Conservation (phyloP, 2,888 invertebrate species). For the Argyresthia albistria region DNA sequence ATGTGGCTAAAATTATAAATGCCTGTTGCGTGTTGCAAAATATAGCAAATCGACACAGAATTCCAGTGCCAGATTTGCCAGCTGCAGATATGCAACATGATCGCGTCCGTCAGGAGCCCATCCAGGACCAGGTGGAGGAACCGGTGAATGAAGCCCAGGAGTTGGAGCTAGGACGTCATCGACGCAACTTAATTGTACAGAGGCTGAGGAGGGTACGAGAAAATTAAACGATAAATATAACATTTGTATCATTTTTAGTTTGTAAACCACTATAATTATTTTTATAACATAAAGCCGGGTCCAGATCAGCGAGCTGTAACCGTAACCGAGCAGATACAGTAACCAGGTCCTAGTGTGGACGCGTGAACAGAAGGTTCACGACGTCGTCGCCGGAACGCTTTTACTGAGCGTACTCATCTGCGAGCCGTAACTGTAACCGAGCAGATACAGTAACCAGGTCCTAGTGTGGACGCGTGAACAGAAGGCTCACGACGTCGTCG, state of each 20-base stretch:
- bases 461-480: conserved; percentile 11
- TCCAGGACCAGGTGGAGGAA: not conserved
- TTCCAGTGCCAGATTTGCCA: not conserved
- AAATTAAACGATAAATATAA: not conserved
- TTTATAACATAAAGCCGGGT: too few relatives aligned
- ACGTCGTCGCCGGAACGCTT: conserved; percentile 1
- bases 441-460: conserved; percentile 13
- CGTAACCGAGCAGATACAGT: conserved; percentile 13
- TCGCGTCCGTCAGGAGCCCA: not conserved
- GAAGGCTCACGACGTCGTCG: conserved; percentile 10
- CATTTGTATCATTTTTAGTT: too few relatives aligned
- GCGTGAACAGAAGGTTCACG: conserved; percentile 8
- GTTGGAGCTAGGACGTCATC: not conserved
- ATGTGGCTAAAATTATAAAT: not conserved
- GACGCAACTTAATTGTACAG: not conserved
- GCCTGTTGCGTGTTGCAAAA: not conserved
- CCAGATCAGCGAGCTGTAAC: conserved; percentile 12
- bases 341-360: conserved; percentile 13
- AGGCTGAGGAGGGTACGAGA: not conserved
- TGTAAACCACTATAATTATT: too few relatives aligned
- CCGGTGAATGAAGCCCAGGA: not conserved
- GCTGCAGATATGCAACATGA: not conserved
- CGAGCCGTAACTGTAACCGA: conserved; percentile 13
- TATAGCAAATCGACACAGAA: not conserved
- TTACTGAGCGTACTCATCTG: conserved; percentile 5